Percentiles rank a stretch among this genome's conserved stretches.
These are phyloP conservation scores for Microtus oregoni DNA, from an alignment of 2,113 vertebrate genomes.

Conservation along the genomic window DNA sequence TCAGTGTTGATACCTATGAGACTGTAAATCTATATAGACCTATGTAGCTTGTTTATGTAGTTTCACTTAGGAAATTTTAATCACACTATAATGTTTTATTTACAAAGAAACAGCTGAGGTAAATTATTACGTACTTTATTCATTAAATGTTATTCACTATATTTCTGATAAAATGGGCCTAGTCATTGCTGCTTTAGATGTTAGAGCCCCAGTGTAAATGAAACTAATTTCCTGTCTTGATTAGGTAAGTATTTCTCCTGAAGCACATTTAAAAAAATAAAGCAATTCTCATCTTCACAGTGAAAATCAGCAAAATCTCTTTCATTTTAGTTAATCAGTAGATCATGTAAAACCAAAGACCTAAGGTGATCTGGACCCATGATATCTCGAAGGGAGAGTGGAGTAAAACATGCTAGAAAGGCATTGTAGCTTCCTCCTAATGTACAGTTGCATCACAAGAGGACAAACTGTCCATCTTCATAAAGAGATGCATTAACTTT, in stretches of 20 bases:
- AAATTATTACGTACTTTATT: not conserved
- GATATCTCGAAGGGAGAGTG: not conserved
- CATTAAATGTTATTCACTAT: not conserved
- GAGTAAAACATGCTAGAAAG: not conserved
- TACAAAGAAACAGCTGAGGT: not conserved
- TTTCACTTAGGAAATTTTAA: not conserved
- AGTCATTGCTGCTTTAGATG: not conserved
- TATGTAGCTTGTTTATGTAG: not conserved
- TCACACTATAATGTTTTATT: not conserved
- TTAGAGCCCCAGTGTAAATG: not conserved
- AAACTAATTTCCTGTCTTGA: not conserved
- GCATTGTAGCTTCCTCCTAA: rapidly evolving
- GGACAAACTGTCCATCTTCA: not conserved
- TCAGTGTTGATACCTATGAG: not conserved
- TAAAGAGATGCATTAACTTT: not conserved
- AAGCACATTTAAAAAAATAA: not conserved
- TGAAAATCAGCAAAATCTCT: not conserved
- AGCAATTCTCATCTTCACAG: not conserved
- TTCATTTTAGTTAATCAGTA: not conserved
- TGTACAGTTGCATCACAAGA: not conserved
- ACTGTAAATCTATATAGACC: not conserved
- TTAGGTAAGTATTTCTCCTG: not conserved
- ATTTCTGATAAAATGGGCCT: not conserved
- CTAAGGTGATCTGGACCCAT: not conserved
- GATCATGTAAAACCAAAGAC: not conserved